Conservation (phyloP, 1,140 invertebrate species). For the Drosophila mauritiana region DNA sequence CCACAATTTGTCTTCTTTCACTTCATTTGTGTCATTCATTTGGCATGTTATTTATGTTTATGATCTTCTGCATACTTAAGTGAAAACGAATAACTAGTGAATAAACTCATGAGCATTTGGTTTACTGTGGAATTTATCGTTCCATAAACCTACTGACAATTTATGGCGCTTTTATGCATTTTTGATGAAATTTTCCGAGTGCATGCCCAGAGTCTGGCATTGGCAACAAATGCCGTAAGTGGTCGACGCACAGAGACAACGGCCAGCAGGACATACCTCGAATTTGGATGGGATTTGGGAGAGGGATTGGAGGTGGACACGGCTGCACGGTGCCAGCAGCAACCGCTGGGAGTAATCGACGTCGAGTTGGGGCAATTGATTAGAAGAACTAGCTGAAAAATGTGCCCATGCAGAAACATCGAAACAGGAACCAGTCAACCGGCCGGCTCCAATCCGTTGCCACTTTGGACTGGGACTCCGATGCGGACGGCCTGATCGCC, state of each 20-base stretch:
- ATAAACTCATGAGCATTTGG: background rate
- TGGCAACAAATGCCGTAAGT: conserved; percentile 72
- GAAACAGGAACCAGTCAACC: conserved; percentile 31
- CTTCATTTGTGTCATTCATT: no score
- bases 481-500: background rate
- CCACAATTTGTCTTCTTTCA: no score
- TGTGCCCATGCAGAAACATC: conserved; percentile 40
- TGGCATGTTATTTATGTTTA: no score
- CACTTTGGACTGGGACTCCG: background rate
- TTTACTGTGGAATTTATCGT: background rate
- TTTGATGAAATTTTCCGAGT: conserved; percentile 9
- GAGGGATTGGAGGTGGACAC: background rate
- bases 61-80: background rate
- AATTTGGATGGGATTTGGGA: background rate
- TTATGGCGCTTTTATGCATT: background rate
- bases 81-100: background rate
- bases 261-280: conserved; percentile 16
- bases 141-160: background rate
- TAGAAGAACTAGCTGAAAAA: conserved; percentile 66
- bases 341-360: conserved; percentile 56
- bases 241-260: conserved; percentile 47
- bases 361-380: conserved; percentile 70
- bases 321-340: conserved; percentile 29
- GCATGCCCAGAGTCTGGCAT: conserved; percentile 24
- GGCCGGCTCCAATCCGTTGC: conserved; percentile 15